These are phyloP conservation scores for Andricus curvator DNA, from an alignment of 2,888 invertebrate genomes.

Conservation along the genomic window DNA sequence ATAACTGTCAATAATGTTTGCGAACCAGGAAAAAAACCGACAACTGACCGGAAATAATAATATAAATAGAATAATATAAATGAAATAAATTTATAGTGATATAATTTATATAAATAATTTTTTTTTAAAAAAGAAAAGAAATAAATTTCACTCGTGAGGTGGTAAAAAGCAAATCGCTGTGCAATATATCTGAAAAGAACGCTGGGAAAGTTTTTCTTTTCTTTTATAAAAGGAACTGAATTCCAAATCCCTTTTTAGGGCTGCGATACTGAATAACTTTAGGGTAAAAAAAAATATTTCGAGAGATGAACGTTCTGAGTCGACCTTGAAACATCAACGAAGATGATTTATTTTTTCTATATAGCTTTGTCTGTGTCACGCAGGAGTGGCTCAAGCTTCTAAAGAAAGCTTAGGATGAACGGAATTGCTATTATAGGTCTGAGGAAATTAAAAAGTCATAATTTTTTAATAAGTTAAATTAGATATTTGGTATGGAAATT, in stretches of 20 bases:
- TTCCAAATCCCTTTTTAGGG: neutral
- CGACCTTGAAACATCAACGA: constrained; percentile 21
- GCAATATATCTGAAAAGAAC: neutral
- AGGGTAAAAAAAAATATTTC: constrained; percentile 25
- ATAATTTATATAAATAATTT: neutral
- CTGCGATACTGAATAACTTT: constrained; percentile 1
- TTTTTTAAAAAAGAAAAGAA: neutral
- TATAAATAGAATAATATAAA: neutral
- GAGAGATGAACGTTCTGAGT: constrained; percentile 5
- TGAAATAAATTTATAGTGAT: neutral
- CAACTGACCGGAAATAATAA: neutral
- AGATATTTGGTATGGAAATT: no score
- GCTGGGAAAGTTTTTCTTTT: neutral
- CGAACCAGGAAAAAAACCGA: no score
- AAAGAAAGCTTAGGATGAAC: constrained; percentile 8
- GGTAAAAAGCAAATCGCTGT: neutral
- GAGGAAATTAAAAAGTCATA: neutral
- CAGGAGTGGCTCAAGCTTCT: constrained; percentile 16
- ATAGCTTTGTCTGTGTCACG: neutral
- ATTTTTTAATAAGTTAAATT: neutral
- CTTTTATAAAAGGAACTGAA: neutral
- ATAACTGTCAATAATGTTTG: no score
- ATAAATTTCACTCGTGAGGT: neutral
- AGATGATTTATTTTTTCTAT: constrained; percentile 28
- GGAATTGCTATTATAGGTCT: constrained; percentile 13